A percentile compares a stretch with the other conserved stretches of the same genome.
Evolutionary conservation across 1,140 invertebrate genomes (phyloP).

Genomic region (Drosophila paulistorum): DNA sequence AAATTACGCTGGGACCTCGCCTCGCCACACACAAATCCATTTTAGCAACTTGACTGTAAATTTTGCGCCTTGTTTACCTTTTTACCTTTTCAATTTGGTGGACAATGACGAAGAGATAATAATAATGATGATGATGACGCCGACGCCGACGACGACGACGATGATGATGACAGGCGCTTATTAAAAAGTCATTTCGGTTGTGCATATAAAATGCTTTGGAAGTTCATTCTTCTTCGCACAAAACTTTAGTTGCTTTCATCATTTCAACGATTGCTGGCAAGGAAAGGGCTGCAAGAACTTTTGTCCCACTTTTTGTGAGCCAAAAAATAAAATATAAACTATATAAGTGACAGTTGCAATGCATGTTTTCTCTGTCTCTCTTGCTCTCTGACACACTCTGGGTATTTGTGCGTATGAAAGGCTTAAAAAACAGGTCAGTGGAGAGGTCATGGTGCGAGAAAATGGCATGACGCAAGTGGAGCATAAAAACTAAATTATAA

Average conservation of each 20-base stretch:
- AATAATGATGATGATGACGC: not conserved
- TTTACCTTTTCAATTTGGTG: conserved; percentile 43
- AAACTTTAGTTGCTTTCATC: conserved; percentile 29
- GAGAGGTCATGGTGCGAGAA: conserved; percentile 1
- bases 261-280: conserved; percentile 23
- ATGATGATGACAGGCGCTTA: conserved; percentile 20
- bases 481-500: not conserved
- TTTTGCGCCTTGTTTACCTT: conserved; percentile 22
- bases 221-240: conserved; percentile 12
- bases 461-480: not conserved
- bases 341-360: conserved; percentile 15
- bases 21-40: conserved; percentile 22
- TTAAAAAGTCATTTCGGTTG: conserved; percentile 46
- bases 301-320: conserved; percentile 28
- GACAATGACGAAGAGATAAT: conserved; percentile 12
- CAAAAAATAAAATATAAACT: conserved; percentile 19
- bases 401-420: not conserved
- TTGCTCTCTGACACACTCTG: no score
- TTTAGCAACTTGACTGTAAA: conserved; percentile 25
- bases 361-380: not conserved
- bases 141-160: not conserved
- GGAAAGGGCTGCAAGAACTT: not conserved
- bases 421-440: conserved; percentile 8
- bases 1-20: conserved; percentile 44
- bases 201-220: conserved; percentile 17